Evolutionary conservation across 35 echinoderm and acorn worm species (phyloP).

Genomic region (Anneissia japonica): DNA sequence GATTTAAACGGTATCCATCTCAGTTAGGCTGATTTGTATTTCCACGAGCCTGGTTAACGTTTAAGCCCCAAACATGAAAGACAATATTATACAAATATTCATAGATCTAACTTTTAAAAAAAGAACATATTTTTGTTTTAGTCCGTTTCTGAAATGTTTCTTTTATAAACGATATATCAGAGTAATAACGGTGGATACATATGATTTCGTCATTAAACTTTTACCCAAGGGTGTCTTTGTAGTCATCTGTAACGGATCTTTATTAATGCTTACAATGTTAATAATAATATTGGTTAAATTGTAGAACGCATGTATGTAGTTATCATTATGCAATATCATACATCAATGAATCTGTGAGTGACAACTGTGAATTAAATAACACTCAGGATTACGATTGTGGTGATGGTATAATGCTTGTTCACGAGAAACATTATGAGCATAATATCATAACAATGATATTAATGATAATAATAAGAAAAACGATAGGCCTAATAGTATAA

Average conservation of each 20-base stretch:
- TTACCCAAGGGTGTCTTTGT: neutral
- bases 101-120: no score
- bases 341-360: neutral
- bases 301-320: neutral
- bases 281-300: neutral
- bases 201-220: neutral
- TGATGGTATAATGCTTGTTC: no score
- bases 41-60: neutral
- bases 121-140: no score
- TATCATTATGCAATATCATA: neutral
- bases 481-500: no score
- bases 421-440: no score
- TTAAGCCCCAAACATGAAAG: no score
- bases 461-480: no score
- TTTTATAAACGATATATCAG: no score
- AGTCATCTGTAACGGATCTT: neutral
- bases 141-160: no score
- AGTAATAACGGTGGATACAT: no score
- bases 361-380: neutral
- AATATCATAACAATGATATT: no score
- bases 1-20: neutral
- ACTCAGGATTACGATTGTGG: neutral
- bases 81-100: no score
- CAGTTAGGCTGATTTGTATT: neutral
- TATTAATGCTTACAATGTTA: neutral